phyloP scores from a whole-genome alignment of 2,888 invertebrate species.

The Panopea generosa region DNA sequence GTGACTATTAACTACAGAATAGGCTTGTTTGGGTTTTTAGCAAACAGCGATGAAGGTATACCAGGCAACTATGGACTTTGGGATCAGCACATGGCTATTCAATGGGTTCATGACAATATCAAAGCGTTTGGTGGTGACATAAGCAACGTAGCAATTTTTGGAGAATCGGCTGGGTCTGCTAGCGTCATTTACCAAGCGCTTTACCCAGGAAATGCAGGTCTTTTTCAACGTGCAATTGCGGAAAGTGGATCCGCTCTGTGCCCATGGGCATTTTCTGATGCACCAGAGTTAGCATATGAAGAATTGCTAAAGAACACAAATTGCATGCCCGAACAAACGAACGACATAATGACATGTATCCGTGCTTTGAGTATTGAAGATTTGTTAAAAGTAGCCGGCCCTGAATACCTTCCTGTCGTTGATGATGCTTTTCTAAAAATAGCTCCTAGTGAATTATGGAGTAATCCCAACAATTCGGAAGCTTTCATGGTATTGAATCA shows the following conservation, averaged over 20 bases:
- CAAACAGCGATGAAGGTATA: neutral
- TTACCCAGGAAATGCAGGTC: slow-evolving; percentile 32
- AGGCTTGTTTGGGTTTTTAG: slow-evolving; percentile 7
- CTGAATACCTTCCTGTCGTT: neutral
- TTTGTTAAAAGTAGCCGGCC: neutral
- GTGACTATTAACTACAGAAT: slow-evolving; percentile 19
- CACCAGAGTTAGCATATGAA: neutral
- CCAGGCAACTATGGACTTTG: slow-evolving; percentile 30
- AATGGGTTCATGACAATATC: slow-evolving; percentile 46
- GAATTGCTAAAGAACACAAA: neutral
- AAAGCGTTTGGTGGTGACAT: slow-evolving; percentile 35
- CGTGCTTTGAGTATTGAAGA: neutral
- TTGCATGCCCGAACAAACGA: neutral
- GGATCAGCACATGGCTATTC: slow-evolving; percentile 50
- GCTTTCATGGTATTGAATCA: neutral
- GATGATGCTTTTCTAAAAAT: slow-evolving; percentile 13
- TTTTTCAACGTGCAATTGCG: slow-evolving; percentile 26
- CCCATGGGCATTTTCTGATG: slow-evolving; percentile 7
- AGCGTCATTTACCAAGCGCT: slow-evolving; percentile 36
- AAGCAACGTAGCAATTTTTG: slow-evolving; percentile 17
- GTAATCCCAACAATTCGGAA: neutral
- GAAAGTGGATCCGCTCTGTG: slow-evolving; percentile 29
- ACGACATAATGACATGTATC: neutral
- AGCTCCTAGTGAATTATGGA: neutral
- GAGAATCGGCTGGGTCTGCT: slow-evolving; percentile 38